Conservation (phyloP, 2,888 invertebrate species). For the Notocelia uddmanniana region DNA sequence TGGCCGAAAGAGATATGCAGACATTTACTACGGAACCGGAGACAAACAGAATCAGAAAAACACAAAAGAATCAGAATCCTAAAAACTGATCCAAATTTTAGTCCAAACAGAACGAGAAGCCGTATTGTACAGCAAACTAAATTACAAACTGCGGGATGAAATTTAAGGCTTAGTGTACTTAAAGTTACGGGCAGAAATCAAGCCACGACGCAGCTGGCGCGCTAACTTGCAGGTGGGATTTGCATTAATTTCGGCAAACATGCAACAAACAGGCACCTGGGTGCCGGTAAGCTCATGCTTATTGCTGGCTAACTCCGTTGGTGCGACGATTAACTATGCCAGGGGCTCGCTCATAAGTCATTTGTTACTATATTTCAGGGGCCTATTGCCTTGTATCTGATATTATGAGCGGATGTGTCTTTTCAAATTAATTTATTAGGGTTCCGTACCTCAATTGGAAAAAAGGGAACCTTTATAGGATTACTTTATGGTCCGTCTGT, state of each 20-base stretch:
- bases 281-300: constrained; percentile 37
- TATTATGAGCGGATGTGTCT: too few relatives aligned
- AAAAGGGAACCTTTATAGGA: too few relatives aligned
- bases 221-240: constrained; percentile 43
- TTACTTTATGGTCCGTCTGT: too few relatives aligned
- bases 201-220: constrained; percentile 34
- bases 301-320: constrained; percentile 28
- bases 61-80: too few relatives aligned
- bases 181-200: constrained; percentile 45
- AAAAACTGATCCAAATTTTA: not conserved
- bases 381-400: too few relatives aligned
- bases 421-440: too few relatives aligned
- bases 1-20: too few relatives aligned
- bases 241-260: constrained; percentile 58
- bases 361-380: too few relatives aligned
- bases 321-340: constrained; percentile 15
- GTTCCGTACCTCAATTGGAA: too few relatives aligned
- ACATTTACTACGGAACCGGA: too few relatives aligned
- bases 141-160: constrained; percentile 33
- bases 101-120: not conserved
- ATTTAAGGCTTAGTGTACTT: constrained; percentile 41
- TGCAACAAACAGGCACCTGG: constrained; percentile 57
- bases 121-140: constrained; percentile 25
- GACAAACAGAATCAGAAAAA: too few relatives aligned
- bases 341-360: not conserved